Evolutionary conservation across 2,888 invertebrate genomes (phyloP).

Genomic region (Xestia xanthographa): DNA sequence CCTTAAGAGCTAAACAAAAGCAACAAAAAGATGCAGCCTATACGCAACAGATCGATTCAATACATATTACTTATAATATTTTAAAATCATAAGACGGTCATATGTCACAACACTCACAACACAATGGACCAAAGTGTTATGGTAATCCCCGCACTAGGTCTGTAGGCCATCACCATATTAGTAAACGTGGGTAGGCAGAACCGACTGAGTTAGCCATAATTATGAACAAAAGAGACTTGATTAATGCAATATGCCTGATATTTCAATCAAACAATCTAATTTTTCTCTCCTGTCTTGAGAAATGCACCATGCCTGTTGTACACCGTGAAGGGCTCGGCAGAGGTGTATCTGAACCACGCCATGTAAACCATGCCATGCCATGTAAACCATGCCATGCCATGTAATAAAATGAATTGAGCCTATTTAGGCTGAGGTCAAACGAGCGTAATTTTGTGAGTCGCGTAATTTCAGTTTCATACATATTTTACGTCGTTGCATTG

Average conservation of each 20-base stretch:
- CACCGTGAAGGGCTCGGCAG: background rate
- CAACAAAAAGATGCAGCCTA: background rate
- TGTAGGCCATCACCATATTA: conserved; percentile 54
- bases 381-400: background rate
- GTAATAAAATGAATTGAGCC: background rate
- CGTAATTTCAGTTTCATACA: too few relatives aligned
- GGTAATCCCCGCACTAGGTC: conserved; percentile 44
- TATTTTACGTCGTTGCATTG: too few relatives aligned
- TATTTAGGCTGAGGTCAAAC: too few relatives aligned
- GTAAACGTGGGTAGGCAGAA: conserved; percentile 40
- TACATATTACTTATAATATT: background rate
- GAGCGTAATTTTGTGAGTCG: too few relatives aligned
- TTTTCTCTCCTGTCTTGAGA: background rate
- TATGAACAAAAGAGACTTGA: background rate
- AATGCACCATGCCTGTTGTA: background rate
- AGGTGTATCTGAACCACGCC: background rate
- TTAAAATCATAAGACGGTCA: conserved; percentile 2
- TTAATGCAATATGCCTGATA: background rate
- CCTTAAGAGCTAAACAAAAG: background rate
- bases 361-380: background rate
- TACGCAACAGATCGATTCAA: background rate
- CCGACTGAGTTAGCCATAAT: conserved; percentile 6
- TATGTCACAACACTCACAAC: too few relatives aligned
- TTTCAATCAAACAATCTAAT: background rate
- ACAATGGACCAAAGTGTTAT: conserved; percentile 42